phyloP scores from a whole-genome alignment of 2,888 invertebrate genomes.

The Harpalus rubripes region DNA sequence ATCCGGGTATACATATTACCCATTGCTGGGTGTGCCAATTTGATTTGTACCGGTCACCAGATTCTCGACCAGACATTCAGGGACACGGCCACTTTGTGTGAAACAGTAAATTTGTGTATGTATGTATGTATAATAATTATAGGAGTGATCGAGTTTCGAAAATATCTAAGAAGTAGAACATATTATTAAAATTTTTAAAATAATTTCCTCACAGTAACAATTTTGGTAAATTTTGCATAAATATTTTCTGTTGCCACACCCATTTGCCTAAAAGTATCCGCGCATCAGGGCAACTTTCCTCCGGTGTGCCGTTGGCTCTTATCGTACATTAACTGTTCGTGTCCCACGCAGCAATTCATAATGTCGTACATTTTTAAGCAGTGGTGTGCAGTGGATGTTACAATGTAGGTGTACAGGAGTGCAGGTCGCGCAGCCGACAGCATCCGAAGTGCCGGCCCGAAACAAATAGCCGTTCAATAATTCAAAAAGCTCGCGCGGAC shows the following conservation, averaged over 20 bases:
- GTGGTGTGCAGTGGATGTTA: slow-evolving; percentile 26
- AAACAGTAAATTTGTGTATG: too few relatives aligned
- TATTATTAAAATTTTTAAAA: too few relatives aligned
- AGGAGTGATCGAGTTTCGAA: too few relatives aligned
- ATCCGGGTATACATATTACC: too few relatives aligned
- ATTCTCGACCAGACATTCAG: too few relatives aligned
- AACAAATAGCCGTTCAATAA: slow-evolving; percentile 66
- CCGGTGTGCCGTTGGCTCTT: background rate
- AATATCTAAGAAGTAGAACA: too few relatives aligned
- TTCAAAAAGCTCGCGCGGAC: slow-evolving; percentile 64
- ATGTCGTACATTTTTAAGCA: slow-evolving; percentile 15
- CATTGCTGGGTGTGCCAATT: too few relatives aligned
- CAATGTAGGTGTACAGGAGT: background rate
- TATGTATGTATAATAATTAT: too few relatives aligned
- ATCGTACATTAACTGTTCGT: background rate
- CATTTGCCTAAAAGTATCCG: background rate
- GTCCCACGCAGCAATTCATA: slow-evolving; percentile 9
- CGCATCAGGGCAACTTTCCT: background rate
- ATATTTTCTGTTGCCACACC: background rate
- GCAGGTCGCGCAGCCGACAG: slow-evolving; percentile 39
- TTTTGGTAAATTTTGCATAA: background rate
- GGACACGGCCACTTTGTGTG: too few relatives aligned
- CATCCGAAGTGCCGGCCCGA: slow-evolving; percentile 49
- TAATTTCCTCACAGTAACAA: too few relatives aligned
- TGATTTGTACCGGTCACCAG: too few relatives aligned